Conservation (phyloP, 2,797 vertebrate genomes). For the Acropternis orthonyx region DNA sequence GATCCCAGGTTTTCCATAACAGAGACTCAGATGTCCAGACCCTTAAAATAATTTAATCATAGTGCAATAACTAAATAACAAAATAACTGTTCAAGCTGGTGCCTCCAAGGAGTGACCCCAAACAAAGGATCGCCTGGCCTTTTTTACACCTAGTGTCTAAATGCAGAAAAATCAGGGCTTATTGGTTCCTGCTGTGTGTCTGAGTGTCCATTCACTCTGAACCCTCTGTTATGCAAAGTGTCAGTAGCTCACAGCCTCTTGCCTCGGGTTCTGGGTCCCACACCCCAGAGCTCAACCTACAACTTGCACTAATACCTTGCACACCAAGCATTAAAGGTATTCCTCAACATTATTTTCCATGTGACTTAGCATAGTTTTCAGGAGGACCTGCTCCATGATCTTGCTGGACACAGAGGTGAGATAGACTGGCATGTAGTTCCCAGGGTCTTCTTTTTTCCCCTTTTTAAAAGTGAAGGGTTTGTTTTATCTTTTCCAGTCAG, state of each 20-base stretch:
- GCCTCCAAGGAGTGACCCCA: background rate
- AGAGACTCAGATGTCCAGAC: background rate
- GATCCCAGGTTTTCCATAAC: background rate
- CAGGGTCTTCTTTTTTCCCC: background rate
- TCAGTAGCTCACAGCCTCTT: background rate
- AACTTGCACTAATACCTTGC: background rate
- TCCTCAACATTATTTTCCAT: background rate
- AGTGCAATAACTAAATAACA: background rate
- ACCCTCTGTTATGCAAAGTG: background rate
- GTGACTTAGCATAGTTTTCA: background rate
- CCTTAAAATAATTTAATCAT: background rate
- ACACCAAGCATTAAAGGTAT: background rate
- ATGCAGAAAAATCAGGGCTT: background rate
- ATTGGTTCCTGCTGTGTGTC: background rate
- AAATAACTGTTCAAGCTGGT: background rate
- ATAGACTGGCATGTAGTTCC: background rate
- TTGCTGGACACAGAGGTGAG: background rate
- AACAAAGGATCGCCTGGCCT: background rate
- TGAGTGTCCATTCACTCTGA: background rate
- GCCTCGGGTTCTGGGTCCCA: background rate
- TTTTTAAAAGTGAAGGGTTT: background rate
- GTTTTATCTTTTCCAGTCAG: background rate
- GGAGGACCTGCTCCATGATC: background rate
- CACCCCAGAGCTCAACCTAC: background rate
- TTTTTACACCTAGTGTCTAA: background rate